Evolutionary conservation across 1,140 invertebrate genomes (phyloP).

Genomic region (Orchestia grillus): DNA sequence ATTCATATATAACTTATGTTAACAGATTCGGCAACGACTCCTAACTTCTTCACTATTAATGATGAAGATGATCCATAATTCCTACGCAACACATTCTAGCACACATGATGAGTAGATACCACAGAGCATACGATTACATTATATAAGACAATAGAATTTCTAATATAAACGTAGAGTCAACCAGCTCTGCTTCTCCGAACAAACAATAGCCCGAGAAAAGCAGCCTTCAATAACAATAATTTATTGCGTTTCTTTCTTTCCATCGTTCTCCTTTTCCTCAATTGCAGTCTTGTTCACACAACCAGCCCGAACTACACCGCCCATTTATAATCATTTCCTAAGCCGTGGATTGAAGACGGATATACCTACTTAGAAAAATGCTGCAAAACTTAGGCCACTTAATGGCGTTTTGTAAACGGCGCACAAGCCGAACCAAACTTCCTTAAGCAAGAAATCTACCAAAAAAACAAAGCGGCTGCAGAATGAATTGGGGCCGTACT

Average conservation of each 20-base stretch:
- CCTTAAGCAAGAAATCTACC: too few species aligned
- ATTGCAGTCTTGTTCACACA: neutral
- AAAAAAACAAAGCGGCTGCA: neutral
- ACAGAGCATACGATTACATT: neutral
- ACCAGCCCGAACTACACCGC: neutral
- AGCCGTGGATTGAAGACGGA: neutral
- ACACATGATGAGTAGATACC: neutral
- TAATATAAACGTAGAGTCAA: neutral
- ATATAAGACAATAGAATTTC: neutral
- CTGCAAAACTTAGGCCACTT: neutral
- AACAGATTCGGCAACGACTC: neutral
- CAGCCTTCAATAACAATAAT: neutral
- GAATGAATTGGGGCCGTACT: neutral
- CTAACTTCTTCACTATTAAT: neutral
- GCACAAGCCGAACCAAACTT: too few species aligned
- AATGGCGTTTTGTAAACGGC: too few species aligned
- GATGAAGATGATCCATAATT: neutral
- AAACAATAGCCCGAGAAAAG: neutral
- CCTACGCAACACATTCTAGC: neutral
- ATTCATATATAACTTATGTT: neutral
- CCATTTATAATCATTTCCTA: neutral
- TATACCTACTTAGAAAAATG: neutral
- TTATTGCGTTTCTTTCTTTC: neutral
- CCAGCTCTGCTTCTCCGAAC: neutral
- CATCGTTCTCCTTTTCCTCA: neutral